phyloP scores from a whole-genome alignment of 37 sponge, comb jelly and placozoan species.

The Cliona cf. orientalis region DNA sequence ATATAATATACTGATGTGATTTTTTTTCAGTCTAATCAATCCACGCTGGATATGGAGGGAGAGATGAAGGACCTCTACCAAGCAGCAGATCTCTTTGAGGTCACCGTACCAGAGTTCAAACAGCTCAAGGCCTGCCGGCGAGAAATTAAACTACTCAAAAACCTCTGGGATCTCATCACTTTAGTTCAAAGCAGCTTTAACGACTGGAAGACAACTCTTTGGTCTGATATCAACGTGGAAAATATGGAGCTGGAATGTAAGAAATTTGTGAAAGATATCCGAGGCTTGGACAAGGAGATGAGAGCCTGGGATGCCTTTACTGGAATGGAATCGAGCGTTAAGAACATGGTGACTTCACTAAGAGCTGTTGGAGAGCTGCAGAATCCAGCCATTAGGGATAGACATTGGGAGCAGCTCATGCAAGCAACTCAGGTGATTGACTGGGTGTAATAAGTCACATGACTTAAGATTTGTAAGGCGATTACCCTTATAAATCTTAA shows the following conservation, averaged over 20 bases:
- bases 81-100: conserved; percentile 92
- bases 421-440: conserved; percentile 88
- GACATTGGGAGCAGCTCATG: conserved; percentile 99
- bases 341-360: conserved; percentile 99
- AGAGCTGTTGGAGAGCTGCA: conserved; percentile 97
- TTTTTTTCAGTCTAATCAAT: background rate
- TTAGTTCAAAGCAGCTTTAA: conserved; percentile 86
- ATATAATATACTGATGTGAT: too few species aligned
- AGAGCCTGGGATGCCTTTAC: conserved; percentile 96
- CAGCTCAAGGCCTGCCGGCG: conserved; percentile 94
- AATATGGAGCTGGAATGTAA: conserved; percentile 97
- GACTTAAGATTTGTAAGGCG: too few species aligned
- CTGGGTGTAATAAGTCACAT: too few species aligned
- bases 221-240: conserved; percentile 98
- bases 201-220: conserved; percentile 96
- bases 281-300: conserved; percentile 94
- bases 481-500: too few species aligned
- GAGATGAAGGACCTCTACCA: conserved; percentile 84
- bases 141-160: conserved; percentile 82
- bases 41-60: conserved; percentile 59
- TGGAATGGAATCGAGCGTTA: conserved; percentile 93
- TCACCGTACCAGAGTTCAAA: conserved; percentile 94
- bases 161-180: conserved; percentile 92
- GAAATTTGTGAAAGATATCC: conserved; percentile 98
- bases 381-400: conserved; percentile 97